Percentiles rank a stretch among this genome's conserved stretches.
Conservation (phyloP, 2,888 invertebrate species). For the Parnassius orleans region DNA sequence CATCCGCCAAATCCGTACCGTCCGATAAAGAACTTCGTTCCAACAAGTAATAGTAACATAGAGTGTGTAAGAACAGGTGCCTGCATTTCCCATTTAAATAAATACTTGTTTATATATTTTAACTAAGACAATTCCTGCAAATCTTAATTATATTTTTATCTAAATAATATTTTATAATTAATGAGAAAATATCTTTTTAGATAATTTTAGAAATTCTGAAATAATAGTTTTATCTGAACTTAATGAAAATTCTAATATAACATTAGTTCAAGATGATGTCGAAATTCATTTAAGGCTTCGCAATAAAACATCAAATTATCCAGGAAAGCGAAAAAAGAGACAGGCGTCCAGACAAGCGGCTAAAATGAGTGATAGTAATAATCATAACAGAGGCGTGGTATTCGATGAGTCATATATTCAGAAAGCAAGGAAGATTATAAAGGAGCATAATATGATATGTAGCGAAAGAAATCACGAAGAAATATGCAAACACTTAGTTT, state of each 20-base stretch:
- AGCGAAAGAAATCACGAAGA: conserved; percentile 49
- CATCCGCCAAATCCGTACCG: too few relatives aligned
- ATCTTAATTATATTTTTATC: background rate
- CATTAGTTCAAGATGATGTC: conserved; percentile 43
- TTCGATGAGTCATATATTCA: conserved; percentile 47
- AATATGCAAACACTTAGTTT: conserved; percentile 57
- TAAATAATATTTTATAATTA: background rate
- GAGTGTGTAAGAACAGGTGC: too few relatives aligned
- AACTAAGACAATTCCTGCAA: too few relatives aligned
- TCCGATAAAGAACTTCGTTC: too few relatives aligned
- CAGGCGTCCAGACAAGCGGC: conserved; percentile 14
- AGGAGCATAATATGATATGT: conserved; percentile 56
- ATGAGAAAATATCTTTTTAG: conserved; percentile 37
- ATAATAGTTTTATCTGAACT: conserved; percentile 54
- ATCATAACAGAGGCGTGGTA: conserved; percentile 29
- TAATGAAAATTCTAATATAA: conserved; percentile 48
- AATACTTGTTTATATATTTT: too few relatives aligned
- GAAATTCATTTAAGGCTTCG: conserved; percentile 48
- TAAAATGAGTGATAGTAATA: conserved; percentile 29
- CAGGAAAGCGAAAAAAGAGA: conserved; percentile 46
- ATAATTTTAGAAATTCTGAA: conserved; percentile 47
- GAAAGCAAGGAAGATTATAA: conserved; percentile 56
- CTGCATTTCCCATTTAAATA: too few relatives aligned
- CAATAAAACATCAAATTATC: conserved; percentile 43
- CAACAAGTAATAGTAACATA: too few relatives aligned